phyloP scores from a whole-genome alignment of 2,888 invertebrate genomes.

The Arrhopalites spinosus region DNA sequence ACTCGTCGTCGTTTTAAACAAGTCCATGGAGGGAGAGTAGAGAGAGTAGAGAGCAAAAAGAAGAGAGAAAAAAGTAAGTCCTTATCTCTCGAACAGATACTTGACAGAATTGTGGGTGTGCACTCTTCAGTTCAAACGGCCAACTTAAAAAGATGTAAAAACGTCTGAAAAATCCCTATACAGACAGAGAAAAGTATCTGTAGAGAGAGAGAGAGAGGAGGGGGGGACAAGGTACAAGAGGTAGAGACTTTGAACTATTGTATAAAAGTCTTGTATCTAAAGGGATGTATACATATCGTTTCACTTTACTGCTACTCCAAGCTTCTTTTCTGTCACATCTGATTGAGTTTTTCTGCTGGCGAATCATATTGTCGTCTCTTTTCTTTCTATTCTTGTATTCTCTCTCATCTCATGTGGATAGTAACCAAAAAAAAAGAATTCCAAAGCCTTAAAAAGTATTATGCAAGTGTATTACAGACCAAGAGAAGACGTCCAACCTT shows the following conservation, averaged over 20 bases:
- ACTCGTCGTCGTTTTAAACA: not conserved
- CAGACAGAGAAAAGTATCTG: too few species aligned
- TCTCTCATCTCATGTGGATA: too few species aligned
- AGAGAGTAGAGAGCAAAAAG: not conserved
- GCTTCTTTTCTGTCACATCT: constrained; percentile 12
- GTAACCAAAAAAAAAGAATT: too few species aligned
- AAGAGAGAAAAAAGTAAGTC: constrained; percentile 21
- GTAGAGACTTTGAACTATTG: constrained; percentile 12
- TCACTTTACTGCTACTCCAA: not conserved
- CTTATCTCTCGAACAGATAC: constrained; percentile 24
- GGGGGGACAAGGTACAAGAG: too few species aligned
- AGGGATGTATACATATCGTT: not conserved
- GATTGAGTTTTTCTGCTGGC: constrained; percentile 22
- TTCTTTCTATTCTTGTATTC: not conserved
- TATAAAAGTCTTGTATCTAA: not conserved
- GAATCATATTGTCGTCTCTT: constrained; percentile 11
- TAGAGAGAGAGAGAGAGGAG: not conserved
- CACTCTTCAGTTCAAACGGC: constrained; percentile 11
- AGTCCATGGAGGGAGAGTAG: not conserved
- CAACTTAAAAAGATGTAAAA: constrained; percentile 23
- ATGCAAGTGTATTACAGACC: too few species aligned
- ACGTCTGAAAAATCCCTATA: not conserved
- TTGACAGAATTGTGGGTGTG: constrained; percentile 8
- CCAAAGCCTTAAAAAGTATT: too few species aligned
- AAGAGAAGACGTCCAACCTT: too few species aligned